phyloP scores from a whole-genome alignment of 2,888 invertebrate genomes.

The Iselma pallidipennis region DNA sequence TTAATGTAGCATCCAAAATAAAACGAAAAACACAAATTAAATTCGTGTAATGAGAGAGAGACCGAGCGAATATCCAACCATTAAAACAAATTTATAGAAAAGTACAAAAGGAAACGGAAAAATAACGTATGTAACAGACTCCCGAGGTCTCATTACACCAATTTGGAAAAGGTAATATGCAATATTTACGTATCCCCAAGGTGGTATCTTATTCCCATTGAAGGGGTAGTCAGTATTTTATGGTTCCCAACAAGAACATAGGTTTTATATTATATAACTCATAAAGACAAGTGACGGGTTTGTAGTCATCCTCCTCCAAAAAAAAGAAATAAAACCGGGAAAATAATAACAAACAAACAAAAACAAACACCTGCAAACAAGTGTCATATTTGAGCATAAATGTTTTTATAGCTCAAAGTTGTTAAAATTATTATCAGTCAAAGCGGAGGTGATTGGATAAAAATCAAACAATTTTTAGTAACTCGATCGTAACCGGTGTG shows the following conservation, averaged over 20 bases:
- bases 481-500: too few relatives aligned
- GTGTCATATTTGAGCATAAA: slow-evolving; percentile 43
- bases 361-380: slow-evolving; percentile 42
- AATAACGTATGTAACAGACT: background rate
- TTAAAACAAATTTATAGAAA: background rate
- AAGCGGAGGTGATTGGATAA: too few relatives aligned
- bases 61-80: too few relatives aligned
- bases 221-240: slow-evolving; percentile 35
- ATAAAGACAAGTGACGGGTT: slow-evolving; percentile 31
- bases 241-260: slow-evolving; percentile 40
- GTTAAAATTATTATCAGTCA: too few relatives aligned
- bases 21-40: background rate
- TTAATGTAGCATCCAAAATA: background rate
- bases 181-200: slow-evolving; percentile 35
- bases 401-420: slow-evolving; percentile 31
- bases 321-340: too few relatives aligned
- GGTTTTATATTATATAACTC: slow-evolving; percentile 41
- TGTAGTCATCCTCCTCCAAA: background rate
- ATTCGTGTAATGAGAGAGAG: background rate
- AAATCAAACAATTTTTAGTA: too few relatives aligned
- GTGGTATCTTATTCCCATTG: slow-evolving; percentile 23
- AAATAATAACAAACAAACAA: slow-evolving; percentile 31
- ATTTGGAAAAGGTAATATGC: slow-evolving; percentile 33
- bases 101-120: background rate
- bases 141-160: slow-evolving; percentile 35